phyloP scores from a whole-genome alignment of 2,797 vertebrate genomes.

The Enteromius treurensis region DNA sequence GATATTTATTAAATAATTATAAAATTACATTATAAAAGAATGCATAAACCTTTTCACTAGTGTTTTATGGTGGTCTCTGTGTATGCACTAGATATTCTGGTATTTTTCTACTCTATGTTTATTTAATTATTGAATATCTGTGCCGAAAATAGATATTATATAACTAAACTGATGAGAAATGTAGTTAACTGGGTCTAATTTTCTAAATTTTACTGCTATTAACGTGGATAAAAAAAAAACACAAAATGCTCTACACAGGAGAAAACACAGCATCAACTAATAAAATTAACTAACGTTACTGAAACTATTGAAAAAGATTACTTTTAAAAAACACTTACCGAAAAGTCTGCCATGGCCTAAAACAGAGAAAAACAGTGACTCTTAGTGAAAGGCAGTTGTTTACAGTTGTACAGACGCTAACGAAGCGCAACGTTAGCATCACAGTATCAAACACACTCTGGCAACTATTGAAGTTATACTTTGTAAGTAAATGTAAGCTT shows the following conservation, averaged over 20 bases:
- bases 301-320: background rate
- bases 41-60: background rate
- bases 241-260: background rate
- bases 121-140: background rate
- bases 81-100: background rate
- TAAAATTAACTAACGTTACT: background rate
- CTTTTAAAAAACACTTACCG: slow-evolving; percentile 73
- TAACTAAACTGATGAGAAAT: background rate
- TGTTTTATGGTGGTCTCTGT: background rate
- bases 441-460: background rate
- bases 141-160: background rate
- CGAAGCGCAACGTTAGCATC: background rate
- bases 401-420: background rate
- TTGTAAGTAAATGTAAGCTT: background rate
- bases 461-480: background rate
- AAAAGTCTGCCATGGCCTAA: slow-evolving; percentile 82
- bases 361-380: slow-evolving; percentile 54
- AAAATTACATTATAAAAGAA: background rate
- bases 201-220: background rate
- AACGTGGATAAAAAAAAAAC: background rate
- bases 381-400: slow-evolving; percentile 62
- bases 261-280: background rate
- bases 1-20: too few relatives aligned
- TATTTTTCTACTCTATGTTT: background rate
- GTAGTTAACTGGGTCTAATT: background rate